phyloP scores from a whole-genome alignment of 2,113 vertebrate species.

The Gymnobelideus leadbeateri region DNA sequence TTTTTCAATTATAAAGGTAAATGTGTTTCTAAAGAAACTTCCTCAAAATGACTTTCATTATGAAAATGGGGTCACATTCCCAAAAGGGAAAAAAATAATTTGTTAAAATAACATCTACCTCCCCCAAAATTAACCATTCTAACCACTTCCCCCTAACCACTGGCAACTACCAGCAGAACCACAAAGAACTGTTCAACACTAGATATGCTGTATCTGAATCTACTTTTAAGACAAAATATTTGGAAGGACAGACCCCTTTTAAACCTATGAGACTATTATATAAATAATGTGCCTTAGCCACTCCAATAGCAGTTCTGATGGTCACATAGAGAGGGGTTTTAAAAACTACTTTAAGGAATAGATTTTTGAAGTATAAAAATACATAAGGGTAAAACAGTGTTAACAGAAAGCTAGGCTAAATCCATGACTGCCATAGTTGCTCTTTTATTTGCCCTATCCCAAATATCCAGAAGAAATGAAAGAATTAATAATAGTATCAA shows the following conservation, averaged over 20 bases:
- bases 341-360: neutral
- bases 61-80: neutral
- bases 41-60: neutral
- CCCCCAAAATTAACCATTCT: neutral
- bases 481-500: neutral
- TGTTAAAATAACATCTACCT: neutral
- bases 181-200: neutral
- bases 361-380: neutral
- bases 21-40: neutral
- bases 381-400: neutral
- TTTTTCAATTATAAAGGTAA: neutral
- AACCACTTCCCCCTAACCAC: neutral
- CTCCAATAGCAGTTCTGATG: neutral
- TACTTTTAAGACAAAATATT: neutral
- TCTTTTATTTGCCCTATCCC: neutral
- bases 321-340: neutral
- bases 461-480: neutral
- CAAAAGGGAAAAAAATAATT: neutral
- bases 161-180: neutral
- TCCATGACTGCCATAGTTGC: neutral
- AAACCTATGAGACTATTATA: neutral
- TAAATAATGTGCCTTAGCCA: neutral
- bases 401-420: neutral
- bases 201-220: neutral
- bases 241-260: neutral